Percentiles rank a stretch among this genome's conserved stretches.
phyloP scores from a whole-genome alignment of 2,888 invertebrate genomes.

The Euspilapteryx auroguttella region DNA sequence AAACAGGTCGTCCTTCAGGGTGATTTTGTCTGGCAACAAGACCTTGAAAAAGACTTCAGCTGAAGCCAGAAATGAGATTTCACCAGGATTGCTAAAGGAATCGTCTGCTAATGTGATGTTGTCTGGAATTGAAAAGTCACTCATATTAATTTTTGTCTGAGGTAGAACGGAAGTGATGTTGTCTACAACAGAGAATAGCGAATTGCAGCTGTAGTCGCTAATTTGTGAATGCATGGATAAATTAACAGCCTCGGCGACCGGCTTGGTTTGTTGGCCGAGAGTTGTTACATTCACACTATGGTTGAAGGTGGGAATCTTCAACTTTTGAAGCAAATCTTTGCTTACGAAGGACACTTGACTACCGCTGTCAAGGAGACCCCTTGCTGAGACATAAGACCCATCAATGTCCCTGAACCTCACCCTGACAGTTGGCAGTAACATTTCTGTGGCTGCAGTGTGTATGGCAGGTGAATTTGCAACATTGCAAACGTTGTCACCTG shows the following conservation, averaged over 20 bases:
- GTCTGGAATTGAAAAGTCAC: conserved; percentile 4
- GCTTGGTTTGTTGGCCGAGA: background rate
- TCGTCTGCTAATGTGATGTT: conserved; percentile 7
- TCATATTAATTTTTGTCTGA: conserved; percentile 6
- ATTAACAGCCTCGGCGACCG: background rate
- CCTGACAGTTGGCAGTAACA: conserved; percentile 2
- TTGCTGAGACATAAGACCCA: background rate
- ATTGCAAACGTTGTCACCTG: background rate
- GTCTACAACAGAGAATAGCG: conserved; percentile 8
- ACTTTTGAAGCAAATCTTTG: background rate
- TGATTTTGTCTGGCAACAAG: conserved; percentile 5
- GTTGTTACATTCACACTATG: background rate
- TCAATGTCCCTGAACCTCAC: background rate
- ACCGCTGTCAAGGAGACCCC: conserved; percentile 1
- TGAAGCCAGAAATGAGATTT: conserved; percentile 8
- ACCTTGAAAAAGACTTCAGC: conserved; percentile 10
- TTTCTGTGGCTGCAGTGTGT: background rate
- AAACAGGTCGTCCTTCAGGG: background rate
- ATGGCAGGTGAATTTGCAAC: background rate
- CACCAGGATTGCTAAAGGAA: conserved; percentile 5
- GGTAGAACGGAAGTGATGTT: conserved; percentile 9
- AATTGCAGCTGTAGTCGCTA: conserved; percentile 2
- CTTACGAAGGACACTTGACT: conserved; percentile 1
- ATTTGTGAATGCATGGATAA: conserved; percentile 7
- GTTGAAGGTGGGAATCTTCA: background rate